These are phyloP conservation scores for Hymenochirus boettgeri DNA, from an alignment of 2,113 vertebrate genomes.

Conservation along the genomic window DNA sequence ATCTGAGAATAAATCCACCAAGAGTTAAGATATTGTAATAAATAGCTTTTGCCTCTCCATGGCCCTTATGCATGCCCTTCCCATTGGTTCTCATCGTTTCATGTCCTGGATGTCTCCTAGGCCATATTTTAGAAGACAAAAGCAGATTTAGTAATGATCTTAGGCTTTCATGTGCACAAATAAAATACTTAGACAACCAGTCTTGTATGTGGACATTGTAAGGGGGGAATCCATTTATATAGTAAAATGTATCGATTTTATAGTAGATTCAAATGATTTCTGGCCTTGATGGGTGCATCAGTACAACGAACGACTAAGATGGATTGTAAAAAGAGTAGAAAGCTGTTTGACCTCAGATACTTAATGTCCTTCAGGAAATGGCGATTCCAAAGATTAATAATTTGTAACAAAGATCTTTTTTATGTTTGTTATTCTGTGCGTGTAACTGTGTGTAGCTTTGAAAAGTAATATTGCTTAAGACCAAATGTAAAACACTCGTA, in stretches of 20 bases:
- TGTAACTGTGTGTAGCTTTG: constrained; percentile 25
- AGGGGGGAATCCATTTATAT: no score
- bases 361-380: constrained; percentile 35
- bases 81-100: no score
- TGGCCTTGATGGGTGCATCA: constrained; percentile 3
- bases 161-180: neutral
- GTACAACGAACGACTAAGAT: constrained; percentile 38
- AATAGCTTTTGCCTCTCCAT: neutral
- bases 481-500: constrained; percentile 25
- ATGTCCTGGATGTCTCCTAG: no score
- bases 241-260: no score
- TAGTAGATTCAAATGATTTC: no score
- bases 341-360: no score
- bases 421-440: neutral
- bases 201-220: neutral
- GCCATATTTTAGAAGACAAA: no score
- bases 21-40: constrained; percentile 47
- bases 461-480: constrained; percentile 27
- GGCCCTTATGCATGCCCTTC: no score
- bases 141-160: no score
- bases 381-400: constrained; percentile 38
- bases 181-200: neutral
- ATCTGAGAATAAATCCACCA: constrained; percentile 45
- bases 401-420: neutral
- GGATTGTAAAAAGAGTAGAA: no score